Evolutionary conservation across 2,113 vertebrate genomes (phyloP), one percentile per base, ranked within the genome.

Genomic region (Speoplatyrhinus poulsoni): DNA sequence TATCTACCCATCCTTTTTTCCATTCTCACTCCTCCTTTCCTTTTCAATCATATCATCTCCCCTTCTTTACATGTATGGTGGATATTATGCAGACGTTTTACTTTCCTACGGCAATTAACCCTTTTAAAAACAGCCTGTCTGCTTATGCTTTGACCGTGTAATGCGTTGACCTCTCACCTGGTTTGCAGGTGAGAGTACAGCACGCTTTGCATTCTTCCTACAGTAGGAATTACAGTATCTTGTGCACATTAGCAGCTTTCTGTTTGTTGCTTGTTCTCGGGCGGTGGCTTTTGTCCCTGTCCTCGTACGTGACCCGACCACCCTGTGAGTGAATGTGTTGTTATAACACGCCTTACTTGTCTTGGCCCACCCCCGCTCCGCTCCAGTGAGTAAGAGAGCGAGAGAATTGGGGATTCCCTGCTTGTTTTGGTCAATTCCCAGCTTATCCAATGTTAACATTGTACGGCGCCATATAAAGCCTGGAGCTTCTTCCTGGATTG

Each of bases 1-100:
- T 76, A 75, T 70, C 67, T 87, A 86, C 82, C 81, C 81, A 86
- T 85, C 80, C 74, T 78, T 66, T 72, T 87, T 87, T 84, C 81
- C 81, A 86, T 85, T 82, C 74, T 72, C 82, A 80, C 85, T 68
- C 62, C 76, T 71, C 76, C 75, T 71, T 76, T 67, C 41, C 15
- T 12, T 41, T 41, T 5, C 36, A 5, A 41, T 41, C 36, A 41
- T 41, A 5, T 41, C 36, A 41, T 41, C 36, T 41, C 36, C 36
- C 7, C 36, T 41, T 41, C 7, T 7, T 41, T 41, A 41, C 7
- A 41, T 41, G 36, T 41, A 41, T 0, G 26, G 26, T 26, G 26
- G 36, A 41, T 41, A 41, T 41, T 41, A 6, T 6, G 36, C 36
- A 41, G 36, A 41, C 5, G 7, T 41, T 41, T 41, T 41, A 5